These are phyloP conservation scores for Naso thynnoides DNA, from an alignment of 2,797 vertebrate genomes.

Conservation along the genomic window DNA sequence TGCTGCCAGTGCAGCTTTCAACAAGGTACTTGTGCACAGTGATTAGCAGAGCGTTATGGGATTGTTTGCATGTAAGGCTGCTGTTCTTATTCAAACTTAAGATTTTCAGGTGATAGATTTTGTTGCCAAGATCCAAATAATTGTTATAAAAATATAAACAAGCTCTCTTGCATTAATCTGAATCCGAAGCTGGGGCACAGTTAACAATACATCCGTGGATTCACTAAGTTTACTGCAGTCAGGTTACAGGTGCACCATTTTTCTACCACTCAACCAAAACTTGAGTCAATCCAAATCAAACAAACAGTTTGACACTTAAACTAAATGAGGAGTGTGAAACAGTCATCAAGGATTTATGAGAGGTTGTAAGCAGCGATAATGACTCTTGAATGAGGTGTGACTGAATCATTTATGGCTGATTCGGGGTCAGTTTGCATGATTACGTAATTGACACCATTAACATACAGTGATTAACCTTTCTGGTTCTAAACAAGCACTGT, in stretches of 20 bases:
- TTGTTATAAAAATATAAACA: no score
- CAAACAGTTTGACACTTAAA: not conserved
- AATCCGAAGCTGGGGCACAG: no score
- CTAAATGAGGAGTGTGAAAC: not conserved
- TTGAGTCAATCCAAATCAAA: not conserved
- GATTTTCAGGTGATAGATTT: conserved; percentile 7
- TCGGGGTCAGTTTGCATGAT: not conserved
- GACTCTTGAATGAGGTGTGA: not conserved
- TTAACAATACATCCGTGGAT: no score
- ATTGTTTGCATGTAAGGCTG: conserved; percentile 1
- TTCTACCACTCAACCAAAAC: not conserved
- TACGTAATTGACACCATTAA: not conserved
- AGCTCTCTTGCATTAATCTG: no score
- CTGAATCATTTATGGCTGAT: not conserved
- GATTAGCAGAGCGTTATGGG: not conserved
- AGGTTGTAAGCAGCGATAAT: not conserved
- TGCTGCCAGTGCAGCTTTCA: conserved; percentile 23
- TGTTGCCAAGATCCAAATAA: not conserved
- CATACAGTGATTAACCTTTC: not conserved
- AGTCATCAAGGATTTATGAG: not conserved
- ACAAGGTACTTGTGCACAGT: not conserved
- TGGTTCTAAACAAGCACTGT: not conserved
- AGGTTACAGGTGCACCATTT: not conserved
- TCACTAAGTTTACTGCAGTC: not conserved
- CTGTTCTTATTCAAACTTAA: conserved; percentile 1